Conservation (phyloP, 2,113 vertebrate species). For the Prinia subflava region DNA sequence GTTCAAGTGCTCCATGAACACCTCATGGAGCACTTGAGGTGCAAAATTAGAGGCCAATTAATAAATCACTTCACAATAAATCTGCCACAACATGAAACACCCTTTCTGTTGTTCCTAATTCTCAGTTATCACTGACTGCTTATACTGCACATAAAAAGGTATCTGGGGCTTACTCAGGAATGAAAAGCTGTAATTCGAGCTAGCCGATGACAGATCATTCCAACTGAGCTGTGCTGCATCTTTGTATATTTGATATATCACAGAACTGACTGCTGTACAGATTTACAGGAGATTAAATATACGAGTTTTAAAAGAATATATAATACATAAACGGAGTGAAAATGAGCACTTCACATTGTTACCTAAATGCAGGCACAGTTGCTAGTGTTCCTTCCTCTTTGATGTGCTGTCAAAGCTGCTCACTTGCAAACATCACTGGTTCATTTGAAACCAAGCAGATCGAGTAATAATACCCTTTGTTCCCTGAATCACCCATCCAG, state of each 20-base stretch:
- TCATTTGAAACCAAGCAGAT: neutral
- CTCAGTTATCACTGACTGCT: neutral
- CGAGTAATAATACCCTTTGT: neutral
- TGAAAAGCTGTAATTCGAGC: neutral
- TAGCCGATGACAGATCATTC: neutral
- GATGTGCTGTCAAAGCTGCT: neutral
- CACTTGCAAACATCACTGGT: neutral
- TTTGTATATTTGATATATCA: neutral
- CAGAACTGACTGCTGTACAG: neutral
- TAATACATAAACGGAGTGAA: neutral
- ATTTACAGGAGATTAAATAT: slow-evolving; percentile 1
- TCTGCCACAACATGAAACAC: slow-evolving; percentile 3
- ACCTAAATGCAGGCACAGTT: neutral
- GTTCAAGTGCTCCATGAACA: neutral
- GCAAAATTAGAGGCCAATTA: slow-evolving; percentile 32
- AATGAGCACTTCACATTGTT: neutral
- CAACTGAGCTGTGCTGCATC: neutral
- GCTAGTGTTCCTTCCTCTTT: neutral
- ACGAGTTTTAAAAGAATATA: neutral
- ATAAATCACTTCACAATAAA: slow-evolving; percentile 1
- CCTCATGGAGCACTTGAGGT: too few relatives aligned
- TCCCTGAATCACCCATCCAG: neutral
- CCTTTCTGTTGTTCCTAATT: neutral
- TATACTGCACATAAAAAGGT: neutral
- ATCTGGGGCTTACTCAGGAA: neutral